Evolutionary conservation across 2,888 invertebrate genomes (phyloP).

Genomic region (Calliphora vomitoria): DNA sequence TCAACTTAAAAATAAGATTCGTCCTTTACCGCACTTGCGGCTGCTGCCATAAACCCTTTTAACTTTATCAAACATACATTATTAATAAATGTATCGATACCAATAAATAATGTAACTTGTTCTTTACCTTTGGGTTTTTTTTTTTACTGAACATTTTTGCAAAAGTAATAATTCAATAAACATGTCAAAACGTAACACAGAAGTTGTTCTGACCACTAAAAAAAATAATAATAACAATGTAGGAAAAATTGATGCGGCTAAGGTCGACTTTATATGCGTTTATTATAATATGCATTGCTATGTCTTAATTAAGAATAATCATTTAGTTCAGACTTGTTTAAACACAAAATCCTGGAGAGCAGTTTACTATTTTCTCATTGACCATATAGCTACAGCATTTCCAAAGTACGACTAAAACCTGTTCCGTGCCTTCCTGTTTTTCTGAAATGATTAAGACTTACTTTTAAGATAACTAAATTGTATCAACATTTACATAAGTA

Average conservation of each 20-base stretch:
- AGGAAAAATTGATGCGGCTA: not conserved
- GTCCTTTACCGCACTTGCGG: not conserved
- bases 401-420: no score
- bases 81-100: constrained; percentile 39
- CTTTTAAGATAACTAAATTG: no score
- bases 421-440: no score
- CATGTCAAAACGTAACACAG: constrained; percentile 70
- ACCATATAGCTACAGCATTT: no score
- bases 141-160: constrained; percentile 39
- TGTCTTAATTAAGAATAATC: no score
- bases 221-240: constrained; percentile 1
- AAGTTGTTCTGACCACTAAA: constrained; percentile 45
- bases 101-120: constrained; percentile 68
- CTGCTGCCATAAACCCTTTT: constrained; percentile 31
- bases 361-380: no score
- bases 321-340: no score
- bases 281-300: not conserved
- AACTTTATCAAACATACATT: constrained; percentile 47
- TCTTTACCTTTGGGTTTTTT: constrained; percentile 31
- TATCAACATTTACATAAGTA: no score
- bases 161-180: constrained; percentile 73
- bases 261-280: constrained; percentile 4
- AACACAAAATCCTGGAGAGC: no score
- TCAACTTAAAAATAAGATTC: not conserved
- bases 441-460: no score